Percentiles rank a stretch among this genome's conserved stretches.
These are phyloP conservation scores for Arvicola amphibius DNA, from an alignment of 2,797 vertebrate genomes.

Conservation along the genomic window DNA sequence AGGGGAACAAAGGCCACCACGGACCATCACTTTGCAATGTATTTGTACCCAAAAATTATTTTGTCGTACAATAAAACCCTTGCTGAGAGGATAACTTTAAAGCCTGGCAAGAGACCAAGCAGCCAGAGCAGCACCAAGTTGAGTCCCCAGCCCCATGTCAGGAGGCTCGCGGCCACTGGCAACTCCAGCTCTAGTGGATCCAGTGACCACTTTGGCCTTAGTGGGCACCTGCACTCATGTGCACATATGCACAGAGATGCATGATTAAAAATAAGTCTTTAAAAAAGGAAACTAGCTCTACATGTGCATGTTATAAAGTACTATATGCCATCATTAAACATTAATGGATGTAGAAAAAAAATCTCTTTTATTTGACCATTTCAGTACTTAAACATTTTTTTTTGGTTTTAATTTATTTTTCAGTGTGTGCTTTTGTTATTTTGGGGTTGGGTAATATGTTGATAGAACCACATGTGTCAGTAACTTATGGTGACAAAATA, in stretches of 20 bases:
- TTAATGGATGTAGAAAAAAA: constrained; percentile 8
- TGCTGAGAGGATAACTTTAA: not conserved
- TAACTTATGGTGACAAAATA: not conserved
- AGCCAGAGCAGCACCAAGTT: not conserved
- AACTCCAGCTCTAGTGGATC: not conserved
- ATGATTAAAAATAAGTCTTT: not conserved
- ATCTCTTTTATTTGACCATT: not conserved
- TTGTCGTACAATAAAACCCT: not conserved
- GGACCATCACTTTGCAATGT: constrained; percentile 21
- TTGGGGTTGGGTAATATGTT: constrained; percentile 46
- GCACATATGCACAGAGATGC: not conserved
- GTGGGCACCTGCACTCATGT: not conserved
- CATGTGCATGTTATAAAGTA: constrained; percentile 28
- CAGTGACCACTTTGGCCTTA: not conserved
- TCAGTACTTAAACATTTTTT: constrained; percentile 26
- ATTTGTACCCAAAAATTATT: constrained; percentile 44
- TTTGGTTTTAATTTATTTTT: not conserved
- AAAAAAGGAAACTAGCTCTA: not conserved
- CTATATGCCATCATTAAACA: not conserved
- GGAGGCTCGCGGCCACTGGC: not conserved
- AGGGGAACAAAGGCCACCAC: constrained; percentile 24
- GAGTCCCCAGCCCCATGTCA: not conserved
- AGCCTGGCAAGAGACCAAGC: too few relatives aligned
- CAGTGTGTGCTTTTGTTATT: constrained; percentile 28
- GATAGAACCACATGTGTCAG: not conserved